These are phyloP conservation scores for Cylindroiulus punctatus DNA, from an alignment of 2,888 invertebrate species.

Conservation along the genomic window DNA sequence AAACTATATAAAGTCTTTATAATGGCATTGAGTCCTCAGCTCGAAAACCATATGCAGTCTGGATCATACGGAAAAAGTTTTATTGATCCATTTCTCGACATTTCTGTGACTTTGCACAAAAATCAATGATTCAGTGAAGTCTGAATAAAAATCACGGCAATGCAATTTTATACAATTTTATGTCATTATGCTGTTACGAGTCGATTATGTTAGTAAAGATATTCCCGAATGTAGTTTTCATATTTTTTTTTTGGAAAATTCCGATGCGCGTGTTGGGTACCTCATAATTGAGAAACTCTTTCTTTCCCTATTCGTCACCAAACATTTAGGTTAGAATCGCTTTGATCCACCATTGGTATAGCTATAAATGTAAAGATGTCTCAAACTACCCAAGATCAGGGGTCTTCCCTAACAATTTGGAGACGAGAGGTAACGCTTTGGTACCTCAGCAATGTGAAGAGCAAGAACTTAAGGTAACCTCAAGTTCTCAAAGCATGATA, in stretches of 20 bases:
- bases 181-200: no score
- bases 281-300: neutral
- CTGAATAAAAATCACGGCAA: no score
- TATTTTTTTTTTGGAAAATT: neutral
- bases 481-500: no score
- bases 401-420: slow-evolving; percentile 39
- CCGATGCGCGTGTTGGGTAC: no score
- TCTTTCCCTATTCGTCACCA: neutral
- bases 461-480: slow-evolving; percentile 16
- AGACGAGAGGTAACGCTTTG: neutral
- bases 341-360: slow-evolving; percentile 26
- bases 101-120: no score
- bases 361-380: slow-evolving; percentile 19
- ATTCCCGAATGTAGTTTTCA: neutral
- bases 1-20: neutral
- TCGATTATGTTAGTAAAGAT: no score
- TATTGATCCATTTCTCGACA: no score
- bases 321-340: neutral
- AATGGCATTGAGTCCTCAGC: no score
- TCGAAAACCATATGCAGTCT: no score
- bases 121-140: no score
- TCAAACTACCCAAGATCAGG: slow-evolving; percentile 7
- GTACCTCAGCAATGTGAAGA: slow-evolving; percentile 1
- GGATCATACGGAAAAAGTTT: no score
- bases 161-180: neutral